Conservation (phyloP, 53 echinoderm and acorn worm genomes). For the Hippasteria phrygiana region DNA sequence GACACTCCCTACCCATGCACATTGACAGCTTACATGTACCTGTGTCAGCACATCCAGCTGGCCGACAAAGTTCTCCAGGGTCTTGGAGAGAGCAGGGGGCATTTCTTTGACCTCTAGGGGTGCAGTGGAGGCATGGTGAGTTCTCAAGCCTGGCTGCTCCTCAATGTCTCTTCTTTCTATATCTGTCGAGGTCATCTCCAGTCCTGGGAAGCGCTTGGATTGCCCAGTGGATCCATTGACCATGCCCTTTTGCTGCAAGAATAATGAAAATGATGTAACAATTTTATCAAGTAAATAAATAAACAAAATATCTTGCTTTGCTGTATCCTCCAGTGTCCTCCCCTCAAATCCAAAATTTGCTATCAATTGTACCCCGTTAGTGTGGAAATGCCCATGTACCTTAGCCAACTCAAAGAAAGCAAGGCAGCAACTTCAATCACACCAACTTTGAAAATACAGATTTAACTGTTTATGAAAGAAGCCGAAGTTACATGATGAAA, state of each 20-base stretch:
- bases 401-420: no score
- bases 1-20: no score
- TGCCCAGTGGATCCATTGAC: conserved; percentile 29
- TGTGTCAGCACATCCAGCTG: conserved; percentile 96
- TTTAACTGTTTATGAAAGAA: no score
- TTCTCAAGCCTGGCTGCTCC: neutral
- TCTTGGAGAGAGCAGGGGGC: conserved; percentile 91
- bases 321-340: no score
- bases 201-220: conserved; percentile 66
- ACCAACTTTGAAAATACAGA: no score
- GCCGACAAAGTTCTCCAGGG: conserved; percentile 94
- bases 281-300: no score
- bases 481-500: no score
- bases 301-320: no score
- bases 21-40: conserved; percentile 72
- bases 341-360: no score
- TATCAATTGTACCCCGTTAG: no score
- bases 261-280: neutral
- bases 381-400: no score
- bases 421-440: no score
- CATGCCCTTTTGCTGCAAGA: conserved; percentile 2
- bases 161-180: conserved; percentile 80
- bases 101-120: conserved; percentile 95
- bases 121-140: conserved; percentile 67
- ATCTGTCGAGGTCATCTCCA: conserved; percentile 88